phyloP scores from a whole-genome alignment of 2,797 vertebrate species.

The Anabacerthia variegaticeps region DNA sequence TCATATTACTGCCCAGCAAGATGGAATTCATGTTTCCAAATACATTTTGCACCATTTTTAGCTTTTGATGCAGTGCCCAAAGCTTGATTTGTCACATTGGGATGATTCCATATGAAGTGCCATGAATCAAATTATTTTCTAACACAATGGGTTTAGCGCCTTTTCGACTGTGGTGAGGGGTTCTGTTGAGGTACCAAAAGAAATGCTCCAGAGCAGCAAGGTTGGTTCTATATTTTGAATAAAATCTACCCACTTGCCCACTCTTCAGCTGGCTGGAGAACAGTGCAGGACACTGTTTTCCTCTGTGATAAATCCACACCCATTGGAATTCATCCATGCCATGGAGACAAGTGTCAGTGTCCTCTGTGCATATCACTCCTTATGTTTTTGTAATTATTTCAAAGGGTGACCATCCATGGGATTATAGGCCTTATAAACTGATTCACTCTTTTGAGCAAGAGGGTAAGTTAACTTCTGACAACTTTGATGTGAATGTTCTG shows the following conservation, averaged over 20 bases:
- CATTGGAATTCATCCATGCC: background rate
- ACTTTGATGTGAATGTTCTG: background rate
- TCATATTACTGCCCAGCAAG: background rate
- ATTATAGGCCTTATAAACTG: background rate
- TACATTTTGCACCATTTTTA: background rate
- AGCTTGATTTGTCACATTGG: constrained; percentile 8
- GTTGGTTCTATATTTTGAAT: background rate
- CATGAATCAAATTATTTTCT: constrained; percentile 66
- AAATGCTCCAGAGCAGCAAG: constrained; percentile 5
- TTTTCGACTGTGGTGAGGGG: constrained; percentile 3
- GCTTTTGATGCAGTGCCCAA: constrained; percentile 2
- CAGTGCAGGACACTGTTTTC: constrained; percentile 4
- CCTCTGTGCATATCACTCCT: accelerated
- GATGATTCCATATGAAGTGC: constrained; percentile 51
- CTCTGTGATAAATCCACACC: background rate
- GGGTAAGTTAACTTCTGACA: background rate
- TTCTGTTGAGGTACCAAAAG: constrained; percentile 33
- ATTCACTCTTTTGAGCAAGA: background rate
- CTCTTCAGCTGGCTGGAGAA: background rate
- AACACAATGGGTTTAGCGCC: constrained; percentile 59
- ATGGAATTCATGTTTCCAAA: background rate
- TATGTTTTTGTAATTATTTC: background rate
- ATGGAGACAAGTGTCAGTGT: background rate
- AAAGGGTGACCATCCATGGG: background rate
- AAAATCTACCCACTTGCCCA: constrained; percentile 24